Evolutionary conservation across 1,140 invertebrate genomes (phyloP).

Genomic region (Cherax quadricarinatus): DNA sequence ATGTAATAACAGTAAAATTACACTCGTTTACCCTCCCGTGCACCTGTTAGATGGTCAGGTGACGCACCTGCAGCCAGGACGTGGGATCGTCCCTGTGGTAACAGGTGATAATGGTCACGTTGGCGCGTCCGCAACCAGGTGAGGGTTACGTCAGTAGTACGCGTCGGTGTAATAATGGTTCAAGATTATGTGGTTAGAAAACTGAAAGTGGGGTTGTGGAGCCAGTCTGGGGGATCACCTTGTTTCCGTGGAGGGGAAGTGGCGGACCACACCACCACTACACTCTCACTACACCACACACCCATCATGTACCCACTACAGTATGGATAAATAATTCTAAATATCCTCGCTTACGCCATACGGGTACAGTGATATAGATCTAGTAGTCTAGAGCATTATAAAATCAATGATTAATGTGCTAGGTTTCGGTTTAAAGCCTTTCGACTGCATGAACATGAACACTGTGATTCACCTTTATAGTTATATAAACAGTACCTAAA

Average conservation of each 20-base stretch:
- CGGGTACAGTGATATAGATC: too few species aligned
- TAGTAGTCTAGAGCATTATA: too few species aligned
- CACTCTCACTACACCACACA: neutral
- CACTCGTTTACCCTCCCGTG: constrained; percentile 12
- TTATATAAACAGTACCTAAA: too few species aligned
- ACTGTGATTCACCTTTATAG: too few species aligned
- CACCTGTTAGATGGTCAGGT: constrained; percentile 10
- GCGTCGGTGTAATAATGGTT: constrained; percentile 16
- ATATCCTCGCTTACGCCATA: too few species aligned
- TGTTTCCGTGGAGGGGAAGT: neutral
- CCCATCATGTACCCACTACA: neutral
- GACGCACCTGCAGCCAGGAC: neutral
- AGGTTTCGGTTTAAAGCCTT: too few species aligned
- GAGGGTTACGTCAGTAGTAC: constrained; percentile 18
- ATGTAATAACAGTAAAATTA: constrained; percentile 45
- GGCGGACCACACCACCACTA: neutral
- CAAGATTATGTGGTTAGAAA: constrained; percentile 46
- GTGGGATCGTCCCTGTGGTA: neutral
- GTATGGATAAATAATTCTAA: too few species aligned
- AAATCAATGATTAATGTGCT: too few species aligned
- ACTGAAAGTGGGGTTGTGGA: constrained; percentile 46
- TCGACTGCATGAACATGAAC: too few species aligned
- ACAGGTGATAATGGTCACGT: neutral
- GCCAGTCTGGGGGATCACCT: neutral
- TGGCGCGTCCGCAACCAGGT: neutral